phyloP scores from a whole-genome alignment of 2,888 invertebrate genomes.

The Drosophila recens region DNA sequence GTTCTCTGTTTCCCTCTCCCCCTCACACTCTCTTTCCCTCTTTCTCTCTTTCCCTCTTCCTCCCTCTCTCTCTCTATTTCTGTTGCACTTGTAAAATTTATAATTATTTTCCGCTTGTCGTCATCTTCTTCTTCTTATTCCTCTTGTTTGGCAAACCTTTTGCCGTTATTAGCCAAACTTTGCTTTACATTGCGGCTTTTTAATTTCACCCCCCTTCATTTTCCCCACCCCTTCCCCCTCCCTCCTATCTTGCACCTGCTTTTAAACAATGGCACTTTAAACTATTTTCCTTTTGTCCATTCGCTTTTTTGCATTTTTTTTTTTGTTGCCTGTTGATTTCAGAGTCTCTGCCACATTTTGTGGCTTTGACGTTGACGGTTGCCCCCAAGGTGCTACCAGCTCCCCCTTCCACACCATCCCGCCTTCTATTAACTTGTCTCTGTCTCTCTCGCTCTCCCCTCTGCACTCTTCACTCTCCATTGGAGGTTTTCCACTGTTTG shows the following conservation, averaged over 20 bases:
- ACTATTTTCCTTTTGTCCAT: slow-evolving; percentile 50
- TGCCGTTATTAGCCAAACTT: slow-evolving; percentile 51
- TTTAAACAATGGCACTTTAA: slow-evolving; percentile 74
- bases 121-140: slow-evolving; percentile 4
- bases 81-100: slow-evolving; percentile 61
- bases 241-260: slow-evolving; percentile 28
- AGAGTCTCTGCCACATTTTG: slow-evolving; percentile 40
- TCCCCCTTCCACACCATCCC: not conserved
- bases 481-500: slow-evolving; percentile 56
- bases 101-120: slow-evolving; percentile 78
- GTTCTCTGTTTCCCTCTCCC: not conserved
- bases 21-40: not conserved
- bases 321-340: slow-evolving; percentile 23
- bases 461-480: not conserved
- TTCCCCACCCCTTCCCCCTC: too few relatives aligned
- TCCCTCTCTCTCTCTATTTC: not conserved
- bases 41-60: not conserved
- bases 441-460: not conserved
- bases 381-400: slow-evolving; percentile 12
- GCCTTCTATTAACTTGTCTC: not conserved
- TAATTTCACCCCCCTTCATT: slow-evolving; percentile 22
- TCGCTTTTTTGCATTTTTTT: not conserved
- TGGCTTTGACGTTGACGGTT: slow-evolving; percentile 62
- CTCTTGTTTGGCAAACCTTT: slow-evolving; percentile 46
- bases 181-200: slow-evolving; percentile 54